Evolutionary conservation across 2,888 invertebrate species (phyloP).

Genomic region (Marasmarcha lunaedactyla): DNA sequence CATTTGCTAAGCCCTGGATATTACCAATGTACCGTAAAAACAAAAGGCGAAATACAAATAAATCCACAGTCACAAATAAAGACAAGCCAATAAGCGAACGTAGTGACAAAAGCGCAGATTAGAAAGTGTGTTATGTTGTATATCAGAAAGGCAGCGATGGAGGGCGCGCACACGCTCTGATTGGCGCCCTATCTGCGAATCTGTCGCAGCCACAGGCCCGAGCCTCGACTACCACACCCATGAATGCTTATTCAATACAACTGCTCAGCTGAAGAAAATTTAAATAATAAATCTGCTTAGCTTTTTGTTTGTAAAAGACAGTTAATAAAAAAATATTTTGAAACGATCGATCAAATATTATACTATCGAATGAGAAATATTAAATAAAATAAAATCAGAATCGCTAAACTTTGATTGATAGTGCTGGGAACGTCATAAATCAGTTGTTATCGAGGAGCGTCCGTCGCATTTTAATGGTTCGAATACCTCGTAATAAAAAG

Average conservation of each 20-base stretch:
- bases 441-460: neutral
- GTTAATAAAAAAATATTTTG: neutral
- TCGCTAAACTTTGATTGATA: neutral
- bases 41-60: slow-evolving; percentile 71
- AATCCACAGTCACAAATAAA: slow-evolving; percentile 42
- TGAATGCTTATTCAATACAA: slow-evolving; percentile 13
- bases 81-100: slow-evolving; percentile 52
- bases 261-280: slow-evolving; percentile 8
- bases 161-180: slow-evolving; percentile 58
- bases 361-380: too few species aligned
- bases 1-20: neutral
- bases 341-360: neutral
- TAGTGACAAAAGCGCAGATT: slow-evolving; percentile 67
- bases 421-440: neutral
- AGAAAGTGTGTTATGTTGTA: slow-evolving; percentile 64
- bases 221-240: slow-evolving; percentile 20
- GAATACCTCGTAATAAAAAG: neutral
- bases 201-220: slow-evolving; percentile 39
- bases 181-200: slow-evolving; percentile 62
- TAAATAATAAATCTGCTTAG: slow-evolving; percentile 3
- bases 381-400: too few species aligned
- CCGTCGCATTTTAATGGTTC: slow-evolving; percentile 6
- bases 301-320: too few species aligned
- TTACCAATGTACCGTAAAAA: slow-evolving; percentile 23
- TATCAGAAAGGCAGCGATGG: slow-evolving; percentile 60